Base-by-base conservation (phyloP, 92 coral and sea anemone species). In the Virgularia gustaviana region DNA sequence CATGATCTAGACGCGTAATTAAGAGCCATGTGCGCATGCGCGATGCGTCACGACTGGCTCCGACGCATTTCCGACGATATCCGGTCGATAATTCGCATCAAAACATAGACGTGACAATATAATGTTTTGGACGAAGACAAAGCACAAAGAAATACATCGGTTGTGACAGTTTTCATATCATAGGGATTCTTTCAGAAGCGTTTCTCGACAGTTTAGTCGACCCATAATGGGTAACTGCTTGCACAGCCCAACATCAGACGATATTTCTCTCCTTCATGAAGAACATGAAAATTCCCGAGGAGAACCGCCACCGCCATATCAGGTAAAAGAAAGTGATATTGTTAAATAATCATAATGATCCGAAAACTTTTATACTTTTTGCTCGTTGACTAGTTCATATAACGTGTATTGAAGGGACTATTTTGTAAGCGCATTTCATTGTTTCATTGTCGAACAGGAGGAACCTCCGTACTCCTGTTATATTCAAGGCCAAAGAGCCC, bases 291-390 rank as follows among this genome's bases (percentile, higher is more conserved):
- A 92, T 83, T 81, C 98, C 42, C 97, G 79, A 49, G 96, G 94
- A 71, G 96, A 92, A 81, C 96, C 96, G 36, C 96, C 96, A 49
- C 98, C 98, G 83, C 98, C 98, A 70, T 92, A 92, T 82, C 98
- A 92, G 85, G 98, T 92, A 56, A 56, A 32, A 25, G 24, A 10
- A 55, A 9, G 12, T 37, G 37, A 20, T 8, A 31, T 28, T 33
- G 43, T 60, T 60, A 33, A 34, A 42, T 32, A 42, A 33, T n/a
- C n/a, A n/a, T n/a, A n/a, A n/a, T n/a, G n/a, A n/a, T 19, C n/a
- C 72, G 34, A 41, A 30, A 22, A 12, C 63, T 42, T 60, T 76
- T 76, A 29, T 33, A 54, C 36, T 51, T 58, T 63, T 64, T 61
- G 66, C 57, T 81, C 43, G 57, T 73, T 41, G 35, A 65, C 19